Conservation (phyloP, 1,140 invertebrate genomes). For the Chironomus striatipennis region DNA sequence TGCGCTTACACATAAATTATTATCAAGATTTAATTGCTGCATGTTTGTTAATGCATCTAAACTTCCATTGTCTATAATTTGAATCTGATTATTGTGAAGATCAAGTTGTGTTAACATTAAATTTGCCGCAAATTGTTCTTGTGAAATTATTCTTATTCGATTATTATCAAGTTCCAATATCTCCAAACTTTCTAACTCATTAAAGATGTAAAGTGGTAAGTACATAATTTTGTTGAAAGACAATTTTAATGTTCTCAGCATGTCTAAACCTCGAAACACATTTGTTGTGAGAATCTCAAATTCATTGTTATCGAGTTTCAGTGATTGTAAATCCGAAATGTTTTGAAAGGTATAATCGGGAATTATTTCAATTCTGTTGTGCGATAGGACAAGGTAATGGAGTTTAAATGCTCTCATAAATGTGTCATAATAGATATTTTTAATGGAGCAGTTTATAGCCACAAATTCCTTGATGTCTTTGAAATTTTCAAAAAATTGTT, state of each 20-base stretch:
- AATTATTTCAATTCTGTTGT: neutral
- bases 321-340: neutral
- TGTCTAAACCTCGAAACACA: neutral
- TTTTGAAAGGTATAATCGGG: neutral
- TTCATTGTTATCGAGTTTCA: conserved; percentile 16
- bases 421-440: neutral
- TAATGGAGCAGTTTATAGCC: neutral
- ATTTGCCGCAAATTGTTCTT: neutral
- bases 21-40: neutral
- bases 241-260: neutral
- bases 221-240: conserved; percentile 6
- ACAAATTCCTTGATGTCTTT: neutral
- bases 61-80: neutral
- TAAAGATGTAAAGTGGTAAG: neutral
- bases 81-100: neutral
- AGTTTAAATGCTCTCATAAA: neutral
- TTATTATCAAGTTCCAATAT: neutral
- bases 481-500: neutral
- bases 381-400: neutral
- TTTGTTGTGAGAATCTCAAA: neutral
- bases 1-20: neutral
- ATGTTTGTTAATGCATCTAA: neutral
- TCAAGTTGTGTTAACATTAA: neutral
- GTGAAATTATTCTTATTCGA: neutral
- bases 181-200: neutral